A percentile compares a stretch with the other conserved stretches of the same genome.
These are phyloP conservation scores for Microtus oregoni DNA, from an alignment of 2,113 vertebrate genomes.

Conservation along the genomic window DNA sequence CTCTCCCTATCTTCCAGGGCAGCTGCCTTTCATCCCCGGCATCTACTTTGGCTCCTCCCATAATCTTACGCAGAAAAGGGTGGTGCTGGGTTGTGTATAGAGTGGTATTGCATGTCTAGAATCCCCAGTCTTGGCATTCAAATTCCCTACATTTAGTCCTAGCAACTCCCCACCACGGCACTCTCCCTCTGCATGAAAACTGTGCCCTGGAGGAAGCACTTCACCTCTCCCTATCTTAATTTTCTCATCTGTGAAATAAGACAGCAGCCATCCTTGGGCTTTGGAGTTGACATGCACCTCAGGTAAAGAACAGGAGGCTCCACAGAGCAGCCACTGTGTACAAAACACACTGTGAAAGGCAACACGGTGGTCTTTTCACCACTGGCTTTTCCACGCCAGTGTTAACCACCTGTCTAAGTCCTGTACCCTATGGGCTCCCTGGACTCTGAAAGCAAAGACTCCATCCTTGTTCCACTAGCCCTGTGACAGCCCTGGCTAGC, in stretches of 20 bases:
- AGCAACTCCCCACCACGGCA: neutral
- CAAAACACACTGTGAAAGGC: neutral
- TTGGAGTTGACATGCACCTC: neutral
- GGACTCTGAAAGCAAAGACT: conserved; percentile 20
- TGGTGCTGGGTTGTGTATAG: neutral
- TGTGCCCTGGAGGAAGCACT: neutral
- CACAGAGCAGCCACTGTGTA: neutral
- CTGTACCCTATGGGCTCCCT: neutral
- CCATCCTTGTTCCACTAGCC: neutral
- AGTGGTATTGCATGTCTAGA: neutral
- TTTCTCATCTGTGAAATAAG: conserved; percentile 31
- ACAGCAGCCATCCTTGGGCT: neutral
- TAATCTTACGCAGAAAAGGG: neutral
- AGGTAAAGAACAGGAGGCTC: neutral
- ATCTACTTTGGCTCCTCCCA: neutral
- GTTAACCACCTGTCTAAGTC: neutral
- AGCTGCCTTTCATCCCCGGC: neutral
- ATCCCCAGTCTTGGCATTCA: neutral
- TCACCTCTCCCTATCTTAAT: neutral
- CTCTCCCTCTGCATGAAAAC: neutral
- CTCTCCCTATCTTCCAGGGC: neutral
- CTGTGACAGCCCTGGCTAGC: neutral
- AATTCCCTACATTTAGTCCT: neutral
- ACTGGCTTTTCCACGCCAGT: neutral
- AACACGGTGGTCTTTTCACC: neutral